Evolutionary conservation across 2,797 vertebrate species (phyloP).

Genomic region (Acanthornis magna): DNA sequence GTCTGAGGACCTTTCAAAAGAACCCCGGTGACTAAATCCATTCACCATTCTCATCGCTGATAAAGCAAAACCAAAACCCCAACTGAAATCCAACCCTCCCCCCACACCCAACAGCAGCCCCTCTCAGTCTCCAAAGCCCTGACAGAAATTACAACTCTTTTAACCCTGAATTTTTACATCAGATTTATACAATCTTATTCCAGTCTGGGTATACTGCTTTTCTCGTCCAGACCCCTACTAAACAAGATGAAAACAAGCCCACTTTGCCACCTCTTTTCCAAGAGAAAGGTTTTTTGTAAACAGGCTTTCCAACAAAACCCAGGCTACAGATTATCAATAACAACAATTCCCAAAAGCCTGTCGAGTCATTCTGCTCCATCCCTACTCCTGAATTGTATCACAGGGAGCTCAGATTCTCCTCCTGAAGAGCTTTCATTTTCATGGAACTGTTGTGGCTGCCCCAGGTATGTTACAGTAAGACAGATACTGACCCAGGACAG

Average conservation of each 20-base stretch:
- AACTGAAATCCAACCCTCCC: neutral
- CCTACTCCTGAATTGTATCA: accelerated
- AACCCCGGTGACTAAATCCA: neutral
- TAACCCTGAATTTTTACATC: neutral
- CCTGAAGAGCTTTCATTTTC: neutral
- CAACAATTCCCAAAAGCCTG: neutral
- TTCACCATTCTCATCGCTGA: neutral
- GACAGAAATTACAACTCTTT: neutral
- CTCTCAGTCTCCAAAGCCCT: neutral
- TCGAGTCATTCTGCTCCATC: neutral
- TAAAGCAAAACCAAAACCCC: neutral
- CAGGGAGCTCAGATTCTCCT: neutral
- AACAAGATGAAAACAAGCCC: neutral
- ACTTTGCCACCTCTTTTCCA: neutral
- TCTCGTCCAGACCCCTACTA: neutral
- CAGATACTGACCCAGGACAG: neutral
- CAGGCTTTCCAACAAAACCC: neutral
- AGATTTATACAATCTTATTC: neutral
- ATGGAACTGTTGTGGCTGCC: neutral
- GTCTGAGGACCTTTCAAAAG: neutral
- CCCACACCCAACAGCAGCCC: neutral
- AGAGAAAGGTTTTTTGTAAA: neutral
- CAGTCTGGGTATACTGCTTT: neutral
- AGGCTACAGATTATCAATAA: neutral
- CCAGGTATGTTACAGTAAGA: neutral